Base-by-base conservation (phyloP, 2,888 invertebrate genomes). In the Archips crataeganus region DNA sequence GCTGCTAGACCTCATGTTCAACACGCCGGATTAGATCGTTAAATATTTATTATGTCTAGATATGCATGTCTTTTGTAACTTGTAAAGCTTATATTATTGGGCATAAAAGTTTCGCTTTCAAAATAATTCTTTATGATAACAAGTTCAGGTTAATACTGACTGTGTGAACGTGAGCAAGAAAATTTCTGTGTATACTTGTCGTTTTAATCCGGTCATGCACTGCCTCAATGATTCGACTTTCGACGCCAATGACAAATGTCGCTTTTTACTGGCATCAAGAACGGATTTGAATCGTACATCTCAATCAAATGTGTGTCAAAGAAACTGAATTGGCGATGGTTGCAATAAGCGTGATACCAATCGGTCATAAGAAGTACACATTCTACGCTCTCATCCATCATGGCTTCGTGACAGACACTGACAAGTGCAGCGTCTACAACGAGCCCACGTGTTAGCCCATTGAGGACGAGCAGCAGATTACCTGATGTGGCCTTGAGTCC, bases 391-490 rank as follows among this genome's bases (percentile, higher is more conserved):
- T 63, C 77, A 78, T 78, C 75, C 81, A 88, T 90, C 90, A 90
- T 83, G 79, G 72, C 79, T 75, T 82, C 81, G 81, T 85, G 87
- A 87, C 88, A 85, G 80, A 83, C 80, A 82, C 80, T 84, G 86
- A 83, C 87, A 83, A 81, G 81, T 85, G 85, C 85, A 85, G 80
- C 83, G 82, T 81, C 81, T 83, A 83, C 83, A 79, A 82, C 81
- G 80, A 83, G 83, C 81, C 68, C 66, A 63, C 73, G 69, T 51
- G 62, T 68, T 49, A 62, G 49, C 60, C 70, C 67, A 64, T 67
- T 84, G 86, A 68, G 73, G 63, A 57, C 73, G 67, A 54, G 62
- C 71, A 42, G 65, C 70, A 54, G 70, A 59, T 51, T 57, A 51
- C 39, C 57, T 67, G 68, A 61, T 61, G 74, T 49, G 69, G 61